phyloP scores from a whole-genome alignment of 2,888 invertebrate genomes.

The Napeogenes sylphis region DNA sequence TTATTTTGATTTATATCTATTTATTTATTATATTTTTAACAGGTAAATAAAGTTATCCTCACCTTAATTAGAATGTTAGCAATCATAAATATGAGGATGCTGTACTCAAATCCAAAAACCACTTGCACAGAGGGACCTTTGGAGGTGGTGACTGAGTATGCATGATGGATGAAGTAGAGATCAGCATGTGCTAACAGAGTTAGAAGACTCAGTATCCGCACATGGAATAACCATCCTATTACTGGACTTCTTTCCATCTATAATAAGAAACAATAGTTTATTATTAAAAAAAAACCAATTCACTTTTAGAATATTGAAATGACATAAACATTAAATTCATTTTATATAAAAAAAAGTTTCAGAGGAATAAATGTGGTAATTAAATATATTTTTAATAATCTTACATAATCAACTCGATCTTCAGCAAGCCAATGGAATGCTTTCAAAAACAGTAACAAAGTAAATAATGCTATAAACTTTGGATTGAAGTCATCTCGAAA shows the following conservation, averaged over 20 bases:
- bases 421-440: slow-evolving; percentile 99
- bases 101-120: slow-evolving; percentile 99
- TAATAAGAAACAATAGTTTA: slow-evolving; percentile 27
- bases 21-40: too few relatives aligned
- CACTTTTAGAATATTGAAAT: too few relatives aligned
- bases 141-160: slow-evolving; percentile 93
- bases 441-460: slow-evolving; percentile 95
- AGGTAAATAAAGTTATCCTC: slow-evolving; percentile 36
- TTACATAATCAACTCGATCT: slow-evolving; percentile 98
- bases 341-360: neutral
- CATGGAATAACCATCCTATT: slow-evolving; percentile 96
- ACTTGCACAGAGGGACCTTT: slow-evolving; percentile 98
- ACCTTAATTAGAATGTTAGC: slow-evolving; percentile 95
- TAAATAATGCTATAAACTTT: slow-evolving; percentile 98
- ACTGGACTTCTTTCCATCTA: slow-evolving; percentile 99
- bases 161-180: slow-evolving; percentile 93
- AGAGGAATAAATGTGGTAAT: neutral
- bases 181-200: slow-evolving; percentile 89
- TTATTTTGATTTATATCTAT: too few relatives aligned
- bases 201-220: slow-evolving; percentile 91
- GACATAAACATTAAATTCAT: too few relatives aligned
- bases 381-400: slow-evolving; percentile 52
- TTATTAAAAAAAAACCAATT: neutral
- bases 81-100: slow-evolving; percentile 95
- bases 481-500: slow-evolving; percentile 99